phyloP scores from a whole-genome alignment of 2,888 invertebrate genomes.

The Hemistola chrysoprasaria region DNA sequence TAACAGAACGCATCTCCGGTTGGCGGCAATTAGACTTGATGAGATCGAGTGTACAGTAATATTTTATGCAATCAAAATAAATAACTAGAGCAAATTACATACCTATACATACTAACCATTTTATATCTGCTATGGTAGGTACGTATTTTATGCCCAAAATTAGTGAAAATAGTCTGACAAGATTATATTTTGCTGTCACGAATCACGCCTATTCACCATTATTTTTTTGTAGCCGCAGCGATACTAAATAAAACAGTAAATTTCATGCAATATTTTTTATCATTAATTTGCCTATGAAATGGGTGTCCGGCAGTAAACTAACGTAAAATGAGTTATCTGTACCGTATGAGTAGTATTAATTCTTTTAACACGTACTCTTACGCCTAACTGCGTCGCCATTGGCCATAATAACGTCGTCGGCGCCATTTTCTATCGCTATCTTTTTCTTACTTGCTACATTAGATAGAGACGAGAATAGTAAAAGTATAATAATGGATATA shows the following conservation, averaged over 20 bases:
- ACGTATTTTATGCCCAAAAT: not conserved
- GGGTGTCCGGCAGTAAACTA: conserved; percentile 23
- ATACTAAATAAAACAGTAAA: too few species aligned
- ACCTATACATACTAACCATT: too few species aligned
- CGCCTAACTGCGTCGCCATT: conserved; percentile 18
- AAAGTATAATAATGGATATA: conserved; percentile 42
- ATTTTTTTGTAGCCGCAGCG: too few species aligned
- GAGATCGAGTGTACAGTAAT: conserved; percentile 1
- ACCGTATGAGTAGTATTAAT: conserved; percentile 33
- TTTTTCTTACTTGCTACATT: conserved; percentile 31
- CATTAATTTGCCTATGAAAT: conserved; percentile 23
- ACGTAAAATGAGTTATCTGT: conserved; percentile 35
- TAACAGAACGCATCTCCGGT: conserved; percentile 58
- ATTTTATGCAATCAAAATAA: conserved; percentile 7
- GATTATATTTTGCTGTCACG: too few species aligned
- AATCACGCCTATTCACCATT: too few species aligned
- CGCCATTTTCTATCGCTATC: conserved; percentile 35
- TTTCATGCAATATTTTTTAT: conserved; percentile 5
- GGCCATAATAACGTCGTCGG: conserved; percentile 25
- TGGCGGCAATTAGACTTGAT: conserved; percentile 25
- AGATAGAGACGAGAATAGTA: conserved; percentile 42
- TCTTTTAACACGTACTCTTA: conserved; percentile 32
- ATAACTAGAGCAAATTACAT: not conserved
- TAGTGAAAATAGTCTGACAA: not conserved
- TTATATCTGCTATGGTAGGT: too few species aligned